A percentile compares a stretch with the other conserved stretches of the same genome.
These are phyloP conservation scores for Ruditapes philippinarum DNA, from an alignment of 1,140 invertebrate species.

Conservation along the genomic window DNA sequence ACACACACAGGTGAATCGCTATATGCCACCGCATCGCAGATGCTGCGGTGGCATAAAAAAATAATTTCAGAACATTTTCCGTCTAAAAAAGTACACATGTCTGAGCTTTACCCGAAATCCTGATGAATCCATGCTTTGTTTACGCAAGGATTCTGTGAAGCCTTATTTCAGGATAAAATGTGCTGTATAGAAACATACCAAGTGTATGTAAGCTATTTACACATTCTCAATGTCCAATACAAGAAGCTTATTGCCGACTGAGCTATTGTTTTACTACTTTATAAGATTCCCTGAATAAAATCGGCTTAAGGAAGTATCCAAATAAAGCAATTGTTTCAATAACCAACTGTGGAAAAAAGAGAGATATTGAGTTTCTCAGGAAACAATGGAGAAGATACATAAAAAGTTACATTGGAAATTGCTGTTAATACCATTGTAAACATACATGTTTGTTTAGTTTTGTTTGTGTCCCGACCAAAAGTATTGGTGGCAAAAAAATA, in stretches of 20 bases:
- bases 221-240: constrained; percentile 18
- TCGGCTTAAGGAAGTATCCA: neutral
- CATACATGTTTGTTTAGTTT: too few relatives aligned
- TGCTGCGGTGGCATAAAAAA: too few relatives aligned
- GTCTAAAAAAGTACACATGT: too few relatives aligned
- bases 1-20: too few relatives aligned
- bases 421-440: too few relatives aligned
- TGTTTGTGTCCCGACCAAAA: too few relatives aligned
- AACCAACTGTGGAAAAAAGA: neutral
- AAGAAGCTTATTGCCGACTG: constrained; percentile 1
- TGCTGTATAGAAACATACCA: constrained; percentile 2
- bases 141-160: neutral
- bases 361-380: neutral
- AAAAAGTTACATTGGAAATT: too few relatives aligned
- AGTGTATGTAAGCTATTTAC: constrained; percentile 23
- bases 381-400: too few relatives aligned
- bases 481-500: too few relatives aligned
- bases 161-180: constrained; percentile 22
- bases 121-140: constrained; percentile 35
- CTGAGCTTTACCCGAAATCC: neutral
- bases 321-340: constrained; percentile 13
- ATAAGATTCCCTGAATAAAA: constrained; percentile 14
- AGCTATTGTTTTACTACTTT: constrained; percentile 37
- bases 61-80: too few relatives aligned
- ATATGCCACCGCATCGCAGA: too few relatives aligned